Evolutionary conservation across 2,113 vertebrate genomes (phyloP).

Genomic region (Physeter macrocephalus): DNA sequence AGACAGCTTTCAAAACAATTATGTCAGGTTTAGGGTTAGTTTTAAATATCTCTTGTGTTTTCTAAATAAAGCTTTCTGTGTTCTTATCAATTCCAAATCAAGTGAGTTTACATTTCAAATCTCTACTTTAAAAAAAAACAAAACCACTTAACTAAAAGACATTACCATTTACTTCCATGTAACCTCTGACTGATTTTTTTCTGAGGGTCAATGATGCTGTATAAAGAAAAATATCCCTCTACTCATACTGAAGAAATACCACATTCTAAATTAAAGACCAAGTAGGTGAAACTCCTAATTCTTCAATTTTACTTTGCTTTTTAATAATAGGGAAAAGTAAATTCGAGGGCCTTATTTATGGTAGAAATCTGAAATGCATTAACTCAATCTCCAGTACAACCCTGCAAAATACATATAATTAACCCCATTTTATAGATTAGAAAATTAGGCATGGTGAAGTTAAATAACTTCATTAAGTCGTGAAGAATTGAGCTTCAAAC

Average conservation of each 20-base stretch:
- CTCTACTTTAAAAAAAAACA: background rate
- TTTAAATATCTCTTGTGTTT: background rate
- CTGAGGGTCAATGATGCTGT: background rate
- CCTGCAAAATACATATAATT: background rate
- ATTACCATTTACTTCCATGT: background rate
- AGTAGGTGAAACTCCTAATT: background rate
- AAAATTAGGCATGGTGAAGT: background rate
- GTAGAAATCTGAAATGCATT: conserved; percentile 3
- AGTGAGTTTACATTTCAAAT: conserved; percentile 4
- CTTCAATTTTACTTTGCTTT: background rate
- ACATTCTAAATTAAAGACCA: background rate
- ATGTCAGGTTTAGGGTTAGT: background rate
- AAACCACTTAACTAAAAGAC: background rate
- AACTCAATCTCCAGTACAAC: background rate
- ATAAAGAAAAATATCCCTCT: background rate
- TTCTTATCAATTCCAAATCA: background rate
- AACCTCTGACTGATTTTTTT: background rate
- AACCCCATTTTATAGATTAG: conserved; percentile 18
- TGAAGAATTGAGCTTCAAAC: background rate
- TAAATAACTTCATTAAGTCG: conserved; percentile 23
- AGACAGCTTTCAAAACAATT: background rate
- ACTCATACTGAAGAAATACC: background rate
- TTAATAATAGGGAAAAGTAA: conserved; percentile 1
- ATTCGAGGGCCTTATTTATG: background rate
- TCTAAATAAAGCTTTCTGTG: background rate